Base-by-base conservation (phyloP, 2,888 invertebrate species). In the Anarsia innoxiella region DNA sequence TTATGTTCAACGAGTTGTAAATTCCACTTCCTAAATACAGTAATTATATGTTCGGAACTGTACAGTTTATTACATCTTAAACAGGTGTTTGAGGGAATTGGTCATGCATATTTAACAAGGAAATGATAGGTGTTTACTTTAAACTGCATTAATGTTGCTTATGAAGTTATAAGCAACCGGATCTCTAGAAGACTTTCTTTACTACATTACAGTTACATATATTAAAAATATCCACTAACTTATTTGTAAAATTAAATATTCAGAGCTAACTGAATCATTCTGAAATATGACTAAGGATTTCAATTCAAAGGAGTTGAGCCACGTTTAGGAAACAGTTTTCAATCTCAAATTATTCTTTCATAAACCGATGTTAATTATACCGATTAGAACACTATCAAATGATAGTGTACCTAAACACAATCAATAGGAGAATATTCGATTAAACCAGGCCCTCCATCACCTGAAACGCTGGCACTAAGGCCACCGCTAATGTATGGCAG, bases 21-120 rank as follows among this genome's bases (percentile, higher is more conserved):
- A 57, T 54, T 49, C 46, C 46, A 48, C 46, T 44, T 49, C 51
- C 52, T 57, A 53, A 54, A 56, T 48, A 49, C 42, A 48, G 47
- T 53, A 51, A 56, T 44, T 44, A 44, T 36, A 32, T 12, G 28
- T 36, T 40, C 8, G 25, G 26, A 37, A 19, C 25, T 25, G n/a
- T 39, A 26, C 13, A 12, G 29, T 25, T 39, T 35, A 27, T 36
- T 28, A 26, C 28, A 36, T 26, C 23, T 29, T 16, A 23, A 33
- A 33, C 33, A 33, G 33, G 33, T 33, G 33, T 35, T 19, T 19
- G 19, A 16, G 28, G 19, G n/a, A 16, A 35, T 35, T 35, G 28
- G 16, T 12, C 28, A 35, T 13, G 12, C 13, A 28, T 19, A 11
- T 28, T 27, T 27, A 27, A n/a, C n/a, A n/a, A n/a, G n/a, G n/a